These are phyloP conservation scores for Pseudachorutes palmiensis DNA, from an alignment of 1,140 invertebrate species.

Conservation along the genomic window DNA sequence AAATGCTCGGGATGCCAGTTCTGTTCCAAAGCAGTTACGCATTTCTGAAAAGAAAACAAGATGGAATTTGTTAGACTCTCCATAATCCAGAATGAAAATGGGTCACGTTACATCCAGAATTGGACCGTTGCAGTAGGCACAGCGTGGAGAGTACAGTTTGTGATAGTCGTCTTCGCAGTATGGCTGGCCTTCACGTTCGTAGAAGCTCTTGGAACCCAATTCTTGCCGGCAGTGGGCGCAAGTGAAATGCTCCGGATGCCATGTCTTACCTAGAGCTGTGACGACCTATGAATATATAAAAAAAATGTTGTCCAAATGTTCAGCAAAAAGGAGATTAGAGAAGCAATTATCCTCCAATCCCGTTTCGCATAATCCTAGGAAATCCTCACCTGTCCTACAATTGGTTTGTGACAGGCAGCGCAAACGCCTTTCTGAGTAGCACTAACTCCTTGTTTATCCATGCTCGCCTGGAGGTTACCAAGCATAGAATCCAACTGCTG, in stretches of 20 bases:
- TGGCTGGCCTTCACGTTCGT: slow-evolving; percentile 89
- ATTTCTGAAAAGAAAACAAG: slow-evolving; percentile 72
- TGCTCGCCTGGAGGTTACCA: slow-evolving; percentile 82
- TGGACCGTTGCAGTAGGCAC: slow-evolving; percentile 95
- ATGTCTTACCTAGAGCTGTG: slow-evolving; percentile 95
- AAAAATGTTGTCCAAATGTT: slow-evolving; percentile 2
- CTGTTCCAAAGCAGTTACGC: slow-evolving; percentile 93
- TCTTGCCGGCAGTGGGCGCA: slow-evolving; percentile 95
- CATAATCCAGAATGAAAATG: slow-evolving; percentile 4
- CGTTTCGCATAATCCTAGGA: neutral
- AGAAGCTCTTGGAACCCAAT: slow-evolving; percentile 95
- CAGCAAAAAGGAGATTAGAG: too few relatives aligned
- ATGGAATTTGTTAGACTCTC: neutral
- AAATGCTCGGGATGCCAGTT: slow-evolving; percentile 99
- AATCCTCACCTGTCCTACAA: slow-evolving; percentile 73
- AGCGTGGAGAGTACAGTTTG: slow-evolving; percentile 93
- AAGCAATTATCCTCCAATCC: neutral
- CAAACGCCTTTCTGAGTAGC: slow-evolving; percentile 97
- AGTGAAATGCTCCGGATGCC: slow-evolving; percentile 98
- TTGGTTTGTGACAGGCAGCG: slow-evolving; percentile 93
- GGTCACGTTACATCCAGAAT: slow-evolving; percentile 77
- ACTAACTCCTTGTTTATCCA: slow-evolving; percentile 93
- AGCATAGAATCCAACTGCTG: slow-evolving; percentile 86
- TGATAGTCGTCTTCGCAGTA: slow-evolving; percentile 99
- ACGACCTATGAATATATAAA: slow-evolving; percentile 57